phyloP scores from a whole-genome alignment of 2,113 vertebrate genomes.

The Emydura subglobosa region DNA sequence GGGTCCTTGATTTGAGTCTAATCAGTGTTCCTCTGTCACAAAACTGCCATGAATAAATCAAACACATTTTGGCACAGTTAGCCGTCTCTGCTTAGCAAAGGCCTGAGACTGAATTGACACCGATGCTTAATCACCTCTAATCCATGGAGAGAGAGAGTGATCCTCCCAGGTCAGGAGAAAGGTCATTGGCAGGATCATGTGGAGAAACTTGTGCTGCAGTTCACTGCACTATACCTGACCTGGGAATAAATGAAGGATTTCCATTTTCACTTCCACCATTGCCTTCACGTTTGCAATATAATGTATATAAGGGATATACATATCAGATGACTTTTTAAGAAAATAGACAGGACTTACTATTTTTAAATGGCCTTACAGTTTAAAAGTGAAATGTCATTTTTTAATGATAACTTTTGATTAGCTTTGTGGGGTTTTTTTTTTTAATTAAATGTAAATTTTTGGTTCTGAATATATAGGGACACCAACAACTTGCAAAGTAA shows the following conservation, averaged over 20 bases:
- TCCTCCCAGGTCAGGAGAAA: conserved; percentile 56
- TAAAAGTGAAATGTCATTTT: neutral
- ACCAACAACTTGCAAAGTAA: neutral
- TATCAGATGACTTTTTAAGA: neutral
- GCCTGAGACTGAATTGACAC: conserved; percentile 71
- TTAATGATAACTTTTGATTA: neutral
- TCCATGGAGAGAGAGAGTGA: conserved; percentile 42
- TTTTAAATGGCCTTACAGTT: conserved; percentile 17
- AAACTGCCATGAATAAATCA: conserved; percentile 65
- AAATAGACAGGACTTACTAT: neutral
- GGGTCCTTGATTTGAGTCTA: conserved; percentile 62
- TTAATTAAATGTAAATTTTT: neutral
- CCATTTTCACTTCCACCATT: neutral
- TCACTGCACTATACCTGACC: conserved; percentile 56
- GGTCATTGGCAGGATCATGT: conserved; percentile 58
- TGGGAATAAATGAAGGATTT: conserved; percentile 45
- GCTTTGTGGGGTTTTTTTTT: neutral
- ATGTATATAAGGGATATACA: neutral
- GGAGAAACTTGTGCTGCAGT: conserved; percentile 59
- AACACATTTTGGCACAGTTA: conserved; percentile 66
- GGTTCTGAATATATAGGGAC: neutral
- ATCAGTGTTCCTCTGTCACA: conserved; percentile 51
- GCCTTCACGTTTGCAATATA: neutral
- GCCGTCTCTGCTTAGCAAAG: conserved; percentile 58
- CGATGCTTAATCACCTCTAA: conserved; percentile 74